Percentiles rank a stretch among this genome's conserved stretches.
Evolutionary conservation across 2,797 vertebrate genomes (phyloP).

Genomic region (Chromobotia macracanthus): DNA sequence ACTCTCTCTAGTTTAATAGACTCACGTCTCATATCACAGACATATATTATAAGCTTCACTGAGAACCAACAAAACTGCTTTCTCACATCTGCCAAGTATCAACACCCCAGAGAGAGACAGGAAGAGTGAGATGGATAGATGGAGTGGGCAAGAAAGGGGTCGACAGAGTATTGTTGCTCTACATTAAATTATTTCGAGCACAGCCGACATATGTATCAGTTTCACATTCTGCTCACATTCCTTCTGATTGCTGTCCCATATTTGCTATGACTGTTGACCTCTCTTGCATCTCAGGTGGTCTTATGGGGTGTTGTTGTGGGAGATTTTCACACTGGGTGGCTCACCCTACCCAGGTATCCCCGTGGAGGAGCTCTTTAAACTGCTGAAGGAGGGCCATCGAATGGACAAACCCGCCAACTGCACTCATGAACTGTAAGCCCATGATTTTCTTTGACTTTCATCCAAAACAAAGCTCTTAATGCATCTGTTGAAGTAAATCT

Average conservation of each 20-base stretch:
- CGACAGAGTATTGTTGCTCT: background rate
- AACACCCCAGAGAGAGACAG: slow-evolving; percentile 42
- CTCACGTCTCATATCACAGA: slow-evolving; percentile 78
- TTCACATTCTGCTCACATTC: background rate
- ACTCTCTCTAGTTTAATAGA: slow-evolving; percentile 54
- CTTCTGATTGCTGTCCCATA: slow-evolving; percentile 21
- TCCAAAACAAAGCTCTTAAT: no score
- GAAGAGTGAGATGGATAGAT: slow-evolving; percentile 34
- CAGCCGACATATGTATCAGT: background rate
- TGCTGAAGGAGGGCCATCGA: slow-evolving; percentile 96
- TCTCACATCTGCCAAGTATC: slow-evolving; percentile 56
- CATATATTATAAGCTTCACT: slow-evolving; percentile 74
- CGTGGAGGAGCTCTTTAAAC: slow-evolving; percentile 97
- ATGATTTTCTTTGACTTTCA: background rate
- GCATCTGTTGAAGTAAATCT: background rate
- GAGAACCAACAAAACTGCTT: slow-evolving; percentile 55
- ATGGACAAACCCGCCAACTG: slow-evolving; percentile 99
- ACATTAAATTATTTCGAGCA: background rate
- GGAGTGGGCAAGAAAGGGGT: slow-evolving; percentile 10
- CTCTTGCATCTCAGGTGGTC: slow-evolving; percentile 86
- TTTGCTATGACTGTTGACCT: slow-evolving; percentile 39
- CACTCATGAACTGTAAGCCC: slow-evolving; percentile 92
- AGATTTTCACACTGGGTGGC: slow-evolving; percentile 97
- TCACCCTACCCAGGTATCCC: slow-evolving; percentile 97
- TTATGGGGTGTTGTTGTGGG: slow-evolving; percentile 96